A percentile compares a stretch with the other conserved stretches of the same genome.
Evolutionary conservation across 2,888 invertebrate genomes (phyloP).

Genomic region (Epirrhoe tristata): DNA sequence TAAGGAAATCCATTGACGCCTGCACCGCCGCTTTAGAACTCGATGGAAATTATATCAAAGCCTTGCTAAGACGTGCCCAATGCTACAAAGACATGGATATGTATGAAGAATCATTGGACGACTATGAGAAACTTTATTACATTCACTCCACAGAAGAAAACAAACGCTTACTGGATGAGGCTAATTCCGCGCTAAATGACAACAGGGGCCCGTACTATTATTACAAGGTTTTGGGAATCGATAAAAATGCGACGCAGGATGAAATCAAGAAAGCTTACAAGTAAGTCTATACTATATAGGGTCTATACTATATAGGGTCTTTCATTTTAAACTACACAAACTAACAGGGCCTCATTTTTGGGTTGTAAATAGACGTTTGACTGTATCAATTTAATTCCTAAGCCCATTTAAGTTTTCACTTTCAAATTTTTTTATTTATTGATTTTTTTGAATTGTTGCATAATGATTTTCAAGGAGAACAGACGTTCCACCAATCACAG

Average conservation of each 20-base stretch:
- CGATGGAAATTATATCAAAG: conserved; percentile 93
- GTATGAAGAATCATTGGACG: conserved; percentile 95
- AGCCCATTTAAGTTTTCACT: no score
- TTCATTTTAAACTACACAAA: no score
- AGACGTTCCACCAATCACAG: no score
- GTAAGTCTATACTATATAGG: conserved; percentile 47
- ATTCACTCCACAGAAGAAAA: conserved; percentile 93
- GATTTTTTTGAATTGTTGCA: no score
- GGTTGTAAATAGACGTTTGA: no score
- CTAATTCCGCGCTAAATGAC: conserved; percentile 95
- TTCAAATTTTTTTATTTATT: no score
- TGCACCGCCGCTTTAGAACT: conserved; percentile 94
- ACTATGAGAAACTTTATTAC: conserved; percentile 94
- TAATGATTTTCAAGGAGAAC: no score
- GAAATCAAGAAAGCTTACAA: conserved; percentile 98
- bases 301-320: no score
- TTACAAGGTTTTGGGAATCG: conserved; percentile 97
- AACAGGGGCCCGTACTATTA: conserved; percentile 88
- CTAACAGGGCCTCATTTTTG: no score
- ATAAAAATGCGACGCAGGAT: conserved; percentile 92
- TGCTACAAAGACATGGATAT: conserved; percentile 93
- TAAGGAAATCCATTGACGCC: conserved; percentile 92
- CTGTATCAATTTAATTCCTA: no score
- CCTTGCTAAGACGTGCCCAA: conserved; percentile 94
- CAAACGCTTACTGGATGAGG: conserved; percentile 92